These are phyloP conservation scores for Lepidotrigona ventralis DNA, from an alignment of 1,140 invertebrate species.

Conservation along the genomic window DNA sequence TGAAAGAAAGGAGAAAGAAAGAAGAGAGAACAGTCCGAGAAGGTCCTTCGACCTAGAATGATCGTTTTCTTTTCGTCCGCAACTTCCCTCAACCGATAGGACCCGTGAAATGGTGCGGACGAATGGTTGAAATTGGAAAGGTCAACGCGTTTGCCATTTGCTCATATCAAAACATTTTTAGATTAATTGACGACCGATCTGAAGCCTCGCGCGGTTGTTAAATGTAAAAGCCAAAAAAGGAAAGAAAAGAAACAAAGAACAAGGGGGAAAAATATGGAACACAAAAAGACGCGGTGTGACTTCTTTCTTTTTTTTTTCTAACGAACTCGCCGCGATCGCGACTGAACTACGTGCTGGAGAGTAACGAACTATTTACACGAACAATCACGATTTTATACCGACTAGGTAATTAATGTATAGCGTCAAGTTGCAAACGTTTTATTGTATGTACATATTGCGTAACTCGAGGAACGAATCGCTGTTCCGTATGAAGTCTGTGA, in stretches of 20 bases:
- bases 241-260: background rate
- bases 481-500: constrained; percentile 28
- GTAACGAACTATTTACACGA: constrained; percentile 59
- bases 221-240: background rate
- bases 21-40: background rate
- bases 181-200: constrained; percentile 60
- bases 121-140: constrained; percentile 64
- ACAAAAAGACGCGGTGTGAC: constrained; percentile 20
- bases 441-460: constrained; percentile 70
- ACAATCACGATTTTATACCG: constrained; percentile 75
- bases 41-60: background rate
- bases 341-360: constrained; percentile 53
- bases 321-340: constrained; percentile 23
- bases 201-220: constrained; percentile 47
- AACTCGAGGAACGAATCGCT: constrained; percentile 31
- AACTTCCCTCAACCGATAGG: background rate
- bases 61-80: background rate
- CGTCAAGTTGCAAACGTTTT: constrained; percentile 62
- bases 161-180: constrained; percentile 74
- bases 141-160: constrained; percentile 73
- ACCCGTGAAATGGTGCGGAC: background rate
- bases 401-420: constrained; percentile 70
- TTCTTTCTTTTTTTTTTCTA: background rate
- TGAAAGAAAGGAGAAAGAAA: background rate
- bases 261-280: background rate